A percentile compares a stretch with the other conserved stretches of the same genome.
phyloP scores from a whole-genome alignment of 2,797 vertebrate genomes.

The Microchirus variegatus region DNA sequence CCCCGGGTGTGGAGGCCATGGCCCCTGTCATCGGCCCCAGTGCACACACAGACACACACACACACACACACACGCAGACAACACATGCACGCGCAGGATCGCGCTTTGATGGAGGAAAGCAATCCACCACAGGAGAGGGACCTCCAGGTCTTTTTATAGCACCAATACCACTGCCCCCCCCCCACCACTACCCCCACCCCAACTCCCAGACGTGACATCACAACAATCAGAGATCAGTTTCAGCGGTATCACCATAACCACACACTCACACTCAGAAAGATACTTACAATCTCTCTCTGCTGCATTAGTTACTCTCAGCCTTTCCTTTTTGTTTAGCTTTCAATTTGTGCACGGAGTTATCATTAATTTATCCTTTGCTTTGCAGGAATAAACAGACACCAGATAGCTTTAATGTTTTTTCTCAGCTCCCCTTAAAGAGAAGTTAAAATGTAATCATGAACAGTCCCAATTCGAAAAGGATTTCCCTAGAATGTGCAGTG shows the following conservation, averaged over 20 bases:
- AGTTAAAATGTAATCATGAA: conserved; percentile 75
- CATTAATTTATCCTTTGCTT: conserved; percentile 66
- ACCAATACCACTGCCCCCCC: conserved; percentile 47
- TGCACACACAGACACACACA: conserved; percentile 53
- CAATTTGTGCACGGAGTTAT: conserved; percentile 27
- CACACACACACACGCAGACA: conserved; percentile 22
- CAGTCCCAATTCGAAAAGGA: conserved; percentile 67
- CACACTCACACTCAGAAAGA: conserved; percentile 12
- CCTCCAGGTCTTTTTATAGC: conserved; percentile 81
- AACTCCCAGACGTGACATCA: conserved; percentile 83
- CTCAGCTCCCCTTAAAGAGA: conserved; percentile 60
- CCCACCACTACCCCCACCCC: conserved; percentile 44
- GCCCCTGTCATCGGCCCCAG: conserved; percentile 83
- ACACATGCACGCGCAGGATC: conserved; percentile 49
- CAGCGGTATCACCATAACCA: conserved; percentile 57
- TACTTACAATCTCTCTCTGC: background rate
- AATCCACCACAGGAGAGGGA: conserved; percentile 80
- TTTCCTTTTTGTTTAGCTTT: conserved; percentile 25
- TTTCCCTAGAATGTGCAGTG: conserved; percentile 70
- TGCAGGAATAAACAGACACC: conserved; percentile 61
- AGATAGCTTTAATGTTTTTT: conserved; percentile 43
- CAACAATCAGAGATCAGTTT: conserved; percentile 78
- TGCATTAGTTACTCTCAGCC: conserved; percentile 5
- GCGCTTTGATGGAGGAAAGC: conserved; percentile 78
- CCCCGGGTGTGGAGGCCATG: conserved; percentile 81